These are phyloP conservation scores for Cladopsammia gracilis DNA, from an alignment of 64 coral and sea anemone genomes.

Conservation along the genomic window DNA sequence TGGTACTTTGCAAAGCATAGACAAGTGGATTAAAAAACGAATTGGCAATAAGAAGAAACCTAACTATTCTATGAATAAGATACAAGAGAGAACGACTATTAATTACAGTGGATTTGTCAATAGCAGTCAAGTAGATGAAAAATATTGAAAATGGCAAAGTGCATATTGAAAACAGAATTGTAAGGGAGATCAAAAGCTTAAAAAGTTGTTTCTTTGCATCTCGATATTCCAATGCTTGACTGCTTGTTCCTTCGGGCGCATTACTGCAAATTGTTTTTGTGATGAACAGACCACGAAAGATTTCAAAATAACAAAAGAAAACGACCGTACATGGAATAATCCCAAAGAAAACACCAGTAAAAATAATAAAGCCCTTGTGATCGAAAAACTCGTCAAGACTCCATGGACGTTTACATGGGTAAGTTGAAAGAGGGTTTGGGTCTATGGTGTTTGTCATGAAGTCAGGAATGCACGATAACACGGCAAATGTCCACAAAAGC, in stretches of 20 bases:
- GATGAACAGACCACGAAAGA: conserved; percentile 41
- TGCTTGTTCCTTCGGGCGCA: not conserved
- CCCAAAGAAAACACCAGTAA: not conserved
- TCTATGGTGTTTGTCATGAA: not conserved
- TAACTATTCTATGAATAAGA: not conserved
- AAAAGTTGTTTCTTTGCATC: not conserved
- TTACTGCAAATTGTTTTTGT: not conserved
- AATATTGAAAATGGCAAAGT: conserved; percentile 4
- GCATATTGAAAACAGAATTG: not conserved
- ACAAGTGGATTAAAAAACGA: conserved; percentile 39
- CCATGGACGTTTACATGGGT: conserved; percentile 2
- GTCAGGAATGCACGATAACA: not conserved
- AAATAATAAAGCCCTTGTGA: not conserved
- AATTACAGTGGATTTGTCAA: not conserved
- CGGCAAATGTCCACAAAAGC: not conserved
- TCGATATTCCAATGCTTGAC: not conserved
- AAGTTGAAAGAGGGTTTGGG: not conserved
- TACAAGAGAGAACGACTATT: not conserved
- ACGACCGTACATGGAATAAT: not conserved
- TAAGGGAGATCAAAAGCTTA: conserved; percentile 15
- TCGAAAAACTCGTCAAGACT: not conserved
- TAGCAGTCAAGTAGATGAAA: not conserved
- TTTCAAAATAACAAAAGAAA: conserved; percentile 25
- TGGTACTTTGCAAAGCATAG: conserved; percentile 19
- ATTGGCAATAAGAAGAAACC: conserved; percentile 11